Evolutionary conservation across 2,113 vertebrate genomes (phyloP), one percentile per base, ranked within the genome.

Genomic region (Eurystomus gularis): DNA sequence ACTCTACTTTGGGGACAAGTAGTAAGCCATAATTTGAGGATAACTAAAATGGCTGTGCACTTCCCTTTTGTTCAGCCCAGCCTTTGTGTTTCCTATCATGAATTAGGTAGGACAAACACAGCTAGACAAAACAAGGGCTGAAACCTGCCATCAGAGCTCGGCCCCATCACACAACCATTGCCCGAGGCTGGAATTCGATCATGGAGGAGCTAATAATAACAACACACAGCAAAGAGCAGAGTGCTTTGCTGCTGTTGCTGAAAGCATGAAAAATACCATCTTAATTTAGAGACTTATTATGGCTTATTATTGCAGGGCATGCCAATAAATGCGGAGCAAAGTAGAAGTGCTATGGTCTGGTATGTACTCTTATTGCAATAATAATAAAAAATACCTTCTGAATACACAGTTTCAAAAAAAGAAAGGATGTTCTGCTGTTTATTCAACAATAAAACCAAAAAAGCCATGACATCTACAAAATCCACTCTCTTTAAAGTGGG

Each of bases 161-260:
- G 86, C 73, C 91, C 86, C 89, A 82, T 91, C 94, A 89, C 81
- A 89, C 89, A 84, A 71, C 49, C 84, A 78, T 83, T 61, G 94
- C 95, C 96, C 2, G 40, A 89, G 95, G 96, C 91, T 91, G 95
- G 89, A 95, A 96, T 94, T 96, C 65, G 89, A 94, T 96, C 89
- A 75, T 49, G 86, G 69, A 78, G 35, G 70, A 96, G 94, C 77
- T 94, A 95, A 96, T 95, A 96, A 94, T 95, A 97, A 96, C 94
- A 93, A 39, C 94, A 82, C 24, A n/a, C 61, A 89, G 89, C 73
- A 89, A 95, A 97, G 52, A 95, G 91, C 89, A 85, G 81, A 91
- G 86, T 72, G 89, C 86, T 91, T 89, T 85, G 44, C 81, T 91
- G 91, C 86, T 93, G 42, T 52, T 91, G 89, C 86, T 96, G 87